These are phyloP conservation scores for Drosophila trapezifrons DNA, from an alignment of 1,140 invertebrate species.

Conservation along the genomic window DNA sequence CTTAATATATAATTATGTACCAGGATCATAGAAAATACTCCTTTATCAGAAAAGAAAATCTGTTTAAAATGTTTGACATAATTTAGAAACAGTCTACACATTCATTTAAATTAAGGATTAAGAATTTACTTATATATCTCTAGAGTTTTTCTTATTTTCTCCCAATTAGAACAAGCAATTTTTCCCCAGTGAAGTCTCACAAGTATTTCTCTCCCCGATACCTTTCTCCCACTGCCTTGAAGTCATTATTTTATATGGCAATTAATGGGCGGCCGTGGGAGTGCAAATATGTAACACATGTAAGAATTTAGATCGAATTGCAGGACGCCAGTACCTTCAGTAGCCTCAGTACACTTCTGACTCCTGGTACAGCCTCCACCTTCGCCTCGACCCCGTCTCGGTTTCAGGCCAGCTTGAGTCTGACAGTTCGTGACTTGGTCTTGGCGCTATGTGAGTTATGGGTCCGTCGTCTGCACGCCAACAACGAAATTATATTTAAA, in stretches of 20 bases:
- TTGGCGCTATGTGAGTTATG: constrained; percentile 81
- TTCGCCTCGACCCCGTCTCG: constrained; percentile 9
- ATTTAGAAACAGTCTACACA: too few species aligned
- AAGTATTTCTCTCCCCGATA: background rate
- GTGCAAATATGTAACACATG: constrained; percentile 60
- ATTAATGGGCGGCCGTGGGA: constrained; percentile 74
- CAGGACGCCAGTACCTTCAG: constrained; percentile 9
- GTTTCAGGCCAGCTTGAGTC: constrained; percentile 19
- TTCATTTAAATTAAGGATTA: background rate
- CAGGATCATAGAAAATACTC: too few species aligned
- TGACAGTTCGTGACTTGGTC: constrained; percentile 78
- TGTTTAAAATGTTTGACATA: too few species aligned
- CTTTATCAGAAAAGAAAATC: background rate
- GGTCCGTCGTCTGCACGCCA: constrained; percentile 76
- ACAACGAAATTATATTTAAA: constrained; percentile 84
- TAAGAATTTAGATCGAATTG: constrained; percentile 52
- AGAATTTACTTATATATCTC: background rate
- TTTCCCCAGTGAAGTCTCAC: constrained; percentile 4
- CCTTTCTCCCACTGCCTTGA: constrained; percentile 27
- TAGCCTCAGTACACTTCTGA: background rate
- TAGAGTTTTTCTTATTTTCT: background rate
- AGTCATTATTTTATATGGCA: constrained; percentile 73
- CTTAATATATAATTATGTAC: background rate
- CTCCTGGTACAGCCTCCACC: background rate
- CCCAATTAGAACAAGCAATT: background rate